phyloP scores from a whole-genome alignment of 2,797 vertebrate genomes.

The Eulemur rubriventer region DNA sequence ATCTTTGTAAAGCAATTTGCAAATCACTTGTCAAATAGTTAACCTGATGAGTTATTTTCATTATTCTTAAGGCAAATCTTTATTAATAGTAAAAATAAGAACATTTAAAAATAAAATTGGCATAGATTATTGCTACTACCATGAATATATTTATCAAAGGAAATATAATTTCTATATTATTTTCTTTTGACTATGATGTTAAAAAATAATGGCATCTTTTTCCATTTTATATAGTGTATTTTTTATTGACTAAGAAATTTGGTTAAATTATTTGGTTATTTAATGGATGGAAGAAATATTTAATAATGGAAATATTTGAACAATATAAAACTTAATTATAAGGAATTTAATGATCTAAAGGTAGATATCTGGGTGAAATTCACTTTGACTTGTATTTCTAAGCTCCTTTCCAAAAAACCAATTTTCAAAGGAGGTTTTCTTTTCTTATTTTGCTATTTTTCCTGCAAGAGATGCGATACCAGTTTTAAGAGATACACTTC shows the following conservation, averaged over 20 bases:
- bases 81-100: background rate
- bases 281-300: background rate
- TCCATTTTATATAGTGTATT: background rate
- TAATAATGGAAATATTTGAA: background rate
- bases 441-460: background rate
- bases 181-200: background rate
- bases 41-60: background rate
- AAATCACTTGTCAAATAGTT: background rate
- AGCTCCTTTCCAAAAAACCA: background rate
- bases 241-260: background rate
- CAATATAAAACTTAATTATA: background rate
- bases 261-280: background rate
- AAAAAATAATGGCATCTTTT: background rate
- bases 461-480: background rate
- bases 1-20: background rate
- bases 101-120: background rate
- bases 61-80: background rate
- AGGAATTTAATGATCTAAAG: background rate
- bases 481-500: background rate
- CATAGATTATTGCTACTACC: background rate
- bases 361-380: background rate
- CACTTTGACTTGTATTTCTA: background rate
- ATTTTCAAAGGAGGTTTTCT: background rate
- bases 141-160: background rate
- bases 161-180: background rate